These are phyloP conservation scores for Epistrophe eligans DNA, from an alignment of 2,888 invertebrate species.

Conservation along the genomic window DNA sequence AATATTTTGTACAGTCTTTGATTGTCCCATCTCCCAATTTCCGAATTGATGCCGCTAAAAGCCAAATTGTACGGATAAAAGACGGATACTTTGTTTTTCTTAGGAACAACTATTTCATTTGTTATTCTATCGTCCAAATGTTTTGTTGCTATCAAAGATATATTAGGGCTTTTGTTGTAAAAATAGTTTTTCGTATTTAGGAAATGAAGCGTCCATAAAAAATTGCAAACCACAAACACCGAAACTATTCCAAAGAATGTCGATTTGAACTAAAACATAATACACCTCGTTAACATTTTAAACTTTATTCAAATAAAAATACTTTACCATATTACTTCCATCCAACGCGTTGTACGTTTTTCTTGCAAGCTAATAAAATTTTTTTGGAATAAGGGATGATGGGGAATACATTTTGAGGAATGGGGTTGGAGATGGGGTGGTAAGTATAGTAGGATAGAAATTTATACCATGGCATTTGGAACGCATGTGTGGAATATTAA, in stretches of 20 bases:
- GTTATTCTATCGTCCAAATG: conserved; percentile 28
- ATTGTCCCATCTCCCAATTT: conserved; percentile 90
- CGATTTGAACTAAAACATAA: conserved; percentile 61
- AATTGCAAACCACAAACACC: conserved; percentile 69
- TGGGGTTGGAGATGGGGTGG: conserved; percentile 11
- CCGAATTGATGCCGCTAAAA: conserved; percentile 87
- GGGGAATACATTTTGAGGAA: conserved; percentile 15
- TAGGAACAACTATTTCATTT: conserved; percentile 39
- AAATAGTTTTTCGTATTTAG: conserved; percentile 51
- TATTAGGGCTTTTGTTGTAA: conserved; percentile 44
- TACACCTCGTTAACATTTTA: background rate
- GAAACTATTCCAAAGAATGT: conserved; percentile 68
- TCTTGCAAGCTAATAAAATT: conserved; percentile 3
- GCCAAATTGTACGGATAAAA: conserved; percentile 79
- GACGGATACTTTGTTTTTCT: conserved; percentile 47
- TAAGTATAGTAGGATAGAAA: background rate
- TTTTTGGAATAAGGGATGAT: conserved; percentile 19
- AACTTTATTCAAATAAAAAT: conserved; percentile 7
- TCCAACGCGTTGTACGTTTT: conserved; percentile 35
- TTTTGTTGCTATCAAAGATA: conserved; percentile 24
- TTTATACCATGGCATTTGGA: background rate
- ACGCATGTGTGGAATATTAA: conserved; percentile 57
- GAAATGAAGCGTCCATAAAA: conserved; percentile 68
- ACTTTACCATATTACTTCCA: conserved; percentile 66
- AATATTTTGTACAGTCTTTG: conserved; percentile 89